A percentile compares a stretch with the other conserved stretches of the same genome.
Evolutionary conservation across 2,113 vertebrate genomes (phyloP).

Genomic region (Neoarius graeffei): DNA sequence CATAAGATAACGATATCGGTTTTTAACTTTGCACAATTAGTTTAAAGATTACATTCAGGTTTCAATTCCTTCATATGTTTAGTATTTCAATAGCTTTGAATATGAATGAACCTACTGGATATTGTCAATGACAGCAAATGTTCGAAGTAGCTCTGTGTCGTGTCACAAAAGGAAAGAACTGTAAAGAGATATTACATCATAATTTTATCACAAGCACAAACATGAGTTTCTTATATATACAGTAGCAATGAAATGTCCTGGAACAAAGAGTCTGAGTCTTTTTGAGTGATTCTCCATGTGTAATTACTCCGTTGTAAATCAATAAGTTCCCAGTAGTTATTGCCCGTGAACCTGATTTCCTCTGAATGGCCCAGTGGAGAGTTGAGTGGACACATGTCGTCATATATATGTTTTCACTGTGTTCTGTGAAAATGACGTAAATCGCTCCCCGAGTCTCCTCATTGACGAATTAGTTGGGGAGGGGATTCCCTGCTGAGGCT

Average conservation of each 20-base stretch:
- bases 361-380: too few relatives aligned
- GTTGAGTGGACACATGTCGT: too few relatives aligned
- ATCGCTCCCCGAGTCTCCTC: too few relatives aligned
- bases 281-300: background rate
- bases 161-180: background rate
- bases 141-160: background rate
- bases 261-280: background rate
- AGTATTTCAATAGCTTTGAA: background rate
- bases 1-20: too few relatives aligned
- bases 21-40: background rate
- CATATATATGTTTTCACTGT: too few relatives aligned
- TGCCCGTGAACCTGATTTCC: too few relatives aligned
- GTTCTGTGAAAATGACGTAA: too few relatives aligned
- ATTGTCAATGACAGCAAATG: background rate
- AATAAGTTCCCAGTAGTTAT: too few relatives aligned
- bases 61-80: background rate
- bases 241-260: background rate
- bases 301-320: background rate
- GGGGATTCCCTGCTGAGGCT: too few relatives aligned
- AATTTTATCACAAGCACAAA: background rate
- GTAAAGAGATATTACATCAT: background rate
- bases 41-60: background rate
- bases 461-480: too few relatives aligned
- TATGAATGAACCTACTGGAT: background rate
- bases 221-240: background rate